Evolutionary conservation across 2,888 invertebrate genomes (phyloP).

Genomic region (Apotomis betuletana): DNA sequence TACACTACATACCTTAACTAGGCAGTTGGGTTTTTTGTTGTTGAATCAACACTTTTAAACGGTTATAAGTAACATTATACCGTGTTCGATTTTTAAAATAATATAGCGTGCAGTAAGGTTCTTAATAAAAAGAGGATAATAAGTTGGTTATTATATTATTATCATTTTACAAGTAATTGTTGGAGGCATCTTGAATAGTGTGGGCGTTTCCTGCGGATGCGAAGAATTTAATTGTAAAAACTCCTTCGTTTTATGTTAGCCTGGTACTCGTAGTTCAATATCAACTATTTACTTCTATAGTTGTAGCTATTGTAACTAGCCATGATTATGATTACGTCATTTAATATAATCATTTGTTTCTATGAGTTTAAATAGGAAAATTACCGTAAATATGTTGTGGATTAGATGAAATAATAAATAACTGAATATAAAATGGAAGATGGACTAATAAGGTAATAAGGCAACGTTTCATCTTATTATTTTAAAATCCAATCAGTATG

Average conservation of each 20-base stretch:
- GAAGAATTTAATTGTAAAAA: conserved; percentile 13
- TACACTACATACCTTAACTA: conserved; percentile 6
- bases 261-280: conserved; percentile 27
- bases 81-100: background rate
- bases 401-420: too few relatives aligned
- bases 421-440: too few relatives aligned
- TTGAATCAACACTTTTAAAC: background rate
- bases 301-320: conserved; percentile 12
- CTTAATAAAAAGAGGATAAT: background rate
- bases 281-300: conserved; percentile 30
- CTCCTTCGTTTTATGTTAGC: conserved; percentile 12
- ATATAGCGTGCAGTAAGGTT: background rate
- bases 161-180: conserved; percentile 1
- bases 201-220: conserved; percentile 21
- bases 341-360: background rate
- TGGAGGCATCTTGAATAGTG: conserved; percentile 16
- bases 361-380: too few relatives aligned
- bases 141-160: background rate
- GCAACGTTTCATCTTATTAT: background rate
- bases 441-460: background rate
- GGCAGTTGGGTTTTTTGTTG: conserved; percentile 16
- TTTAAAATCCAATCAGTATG: background rate
- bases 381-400: too few relatives aligned
- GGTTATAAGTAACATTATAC: background rate
- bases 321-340: too few relatives aligned